These are phyloP conservation scores for Eupithecia centaureata DNA, from an alignment of 2,888 invertebrate species.

Conservation along the genomic window DNA sequence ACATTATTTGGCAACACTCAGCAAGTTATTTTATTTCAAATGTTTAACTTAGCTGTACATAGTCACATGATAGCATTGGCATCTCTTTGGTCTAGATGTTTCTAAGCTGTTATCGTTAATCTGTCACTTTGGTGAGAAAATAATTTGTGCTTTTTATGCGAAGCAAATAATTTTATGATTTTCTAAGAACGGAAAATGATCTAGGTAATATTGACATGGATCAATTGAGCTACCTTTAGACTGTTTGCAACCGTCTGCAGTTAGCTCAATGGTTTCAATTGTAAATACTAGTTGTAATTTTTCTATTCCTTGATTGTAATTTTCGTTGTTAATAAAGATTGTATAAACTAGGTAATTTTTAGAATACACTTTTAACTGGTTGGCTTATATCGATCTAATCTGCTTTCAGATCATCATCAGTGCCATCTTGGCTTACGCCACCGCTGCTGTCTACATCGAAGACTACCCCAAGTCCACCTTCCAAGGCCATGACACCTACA, in stretches of 20 bases:
- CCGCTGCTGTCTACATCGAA: conserved; percentile 56
- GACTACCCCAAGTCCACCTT: conserved; percentile 58
- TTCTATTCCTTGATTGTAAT: too few relatives aligned
- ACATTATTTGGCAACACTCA: conserved; percentile 7
- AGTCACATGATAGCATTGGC: too few relatives aligned
- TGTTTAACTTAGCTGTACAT: too few relatives aligned
- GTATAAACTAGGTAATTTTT: neutral
- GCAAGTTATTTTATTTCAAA: neutral
- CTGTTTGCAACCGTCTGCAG: too few relatives aligned
- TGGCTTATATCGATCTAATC: neutral
- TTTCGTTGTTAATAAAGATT: too few relatives aligned
- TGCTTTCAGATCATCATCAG: conserved; percentile 49
- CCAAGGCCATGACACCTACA: conserved; percentile 61
- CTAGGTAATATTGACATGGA: neutral
- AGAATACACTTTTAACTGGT: neutral
- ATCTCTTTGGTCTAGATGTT: neutral
- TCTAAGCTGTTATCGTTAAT: neutral
- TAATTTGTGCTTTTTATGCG: neutral
- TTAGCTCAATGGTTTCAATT: too few relatives aligned
- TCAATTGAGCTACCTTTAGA: too few relatives aligned
- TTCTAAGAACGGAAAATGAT: neutral
- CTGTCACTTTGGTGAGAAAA: neutral
- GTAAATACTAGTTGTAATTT: too few relatives aligned
- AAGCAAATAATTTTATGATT: neutral
- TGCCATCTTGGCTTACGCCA: conserved; percentile 62